A percentile compares a stretch with the other conserved stretches of the same genome.
Conservation (phyloP, 2,113 vertebrate species). For the Pterocles burchelli region DNA sequence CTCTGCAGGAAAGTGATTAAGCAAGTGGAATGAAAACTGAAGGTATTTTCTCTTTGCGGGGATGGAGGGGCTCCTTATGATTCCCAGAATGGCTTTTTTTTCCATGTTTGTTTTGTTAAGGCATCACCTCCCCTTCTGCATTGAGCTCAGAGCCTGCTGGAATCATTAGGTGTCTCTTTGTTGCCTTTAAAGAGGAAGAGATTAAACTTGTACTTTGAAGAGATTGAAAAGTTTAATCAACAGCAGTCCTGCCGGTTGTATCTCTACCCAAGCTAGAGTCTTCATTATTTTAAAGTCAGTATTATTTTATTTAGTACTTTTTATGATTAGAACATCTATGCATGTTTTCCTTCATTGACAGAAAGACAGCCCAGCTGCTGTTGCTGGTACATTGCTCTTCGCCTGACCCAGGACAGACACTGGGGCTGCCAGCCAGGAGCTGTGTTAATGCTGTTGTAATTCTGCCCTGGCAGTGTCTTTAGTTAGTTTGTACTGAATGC, state of each 20-base stretch:
- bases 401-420: rapidly evolving
- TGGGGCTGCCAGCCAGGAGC: background rate
- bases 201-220: background rate
- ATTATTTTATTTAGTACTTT: background rate
- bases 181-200: background rate
- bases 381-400: background rate
- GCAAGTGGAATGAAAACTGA: background rate
- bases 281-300: background rate
- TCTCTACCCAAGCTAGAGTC: background rate
- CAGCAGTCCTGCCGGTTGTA: background rate
- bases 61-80: background rate
- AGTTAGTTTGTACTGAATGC: background rate
- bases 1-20: background rate
- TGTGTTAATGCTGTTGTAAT: background rate
- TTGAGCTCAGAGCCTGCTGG: background rate
- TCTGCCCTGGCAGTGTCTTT: background rate
- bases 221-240: background rate
- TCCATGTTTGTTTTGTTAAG: background rate
- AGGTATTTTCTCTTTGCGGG: background rate
- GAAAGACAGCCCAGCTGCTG: background rate
- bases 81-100: background rate
- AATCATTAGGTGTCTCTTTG: background rate
- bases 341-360: background rate
- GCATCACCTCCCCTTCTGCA: background rate
- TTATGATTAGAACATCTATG: background rate